Conservation (phyloP, 2,113 vertebrate genomes). For the Lampris megalopsis region DNA sequence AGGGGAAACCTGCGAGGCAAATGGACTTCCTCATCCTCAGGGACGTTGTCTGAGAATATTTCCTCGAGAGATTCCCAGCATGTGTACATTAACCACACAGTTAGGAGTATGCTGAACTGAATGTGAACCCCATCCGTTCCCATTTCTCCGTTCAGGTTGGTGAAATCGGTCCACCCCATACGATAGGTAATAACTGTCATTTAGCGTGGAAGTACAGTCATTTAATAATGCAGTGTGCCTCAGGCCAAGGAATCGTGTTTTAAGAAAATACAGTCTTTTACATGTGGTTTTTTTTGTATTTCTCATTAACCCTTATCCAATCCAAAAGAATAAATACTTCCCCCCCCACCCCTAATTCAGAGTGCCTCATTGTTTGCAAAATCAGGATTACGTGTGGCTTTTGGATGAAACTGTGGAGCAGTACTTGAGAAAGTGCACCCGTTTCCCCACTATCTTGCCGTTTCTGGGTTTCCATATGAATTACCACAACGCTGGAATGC, state of each 20-base stretch:
- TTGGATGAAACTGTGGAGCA: slow-evolving; percentile 28
- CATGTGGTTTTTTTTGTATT: slow-evolving; percentile 19
- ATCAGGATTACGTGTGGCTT: slow-evolving; percentile 40
- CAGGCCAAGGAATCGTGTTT: slow-evolving; percentile 21
- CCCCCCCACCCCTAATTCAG: background rate
- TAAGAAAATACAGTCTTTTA: slow-evolving; percentile 39
- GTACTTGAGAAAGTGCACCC: background rate
- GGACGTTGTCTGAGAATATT: slow-evolving; percentile 46
- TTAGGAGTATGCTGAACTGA: slow-evolving; percentile 62
- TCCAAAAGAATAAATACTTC: slow-evolving; percentile 58
- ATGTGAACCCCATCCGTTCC: slow-evolving; percentile 52
- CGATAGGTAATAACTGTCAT: slow-evolving; percentile 38
- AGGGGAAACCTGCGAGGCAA: slow-evolving; percentile 44
- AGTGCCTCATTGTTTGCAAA: slow-evolving; percentile 65
- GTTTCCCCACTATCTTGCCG: slow-evolving; percentile 10
- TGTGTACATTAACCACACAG: slow-evolving; percentile 55
- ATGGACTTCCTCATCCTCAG: slow-evolving; percentile 62
- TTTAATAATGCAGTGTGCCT: slow-evolving; percentile 58
- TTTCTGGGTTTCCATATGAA: slow-evolving; percentile 12
- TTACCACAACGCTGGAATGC: slow-evolving; percentile 34
- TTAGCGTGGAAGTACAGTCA: slow-evolving; percentile 4
- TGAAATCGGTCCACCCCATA: slow-evolving; percentile 29
- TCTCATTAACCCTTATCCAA: slow-evolving; percentile 60
- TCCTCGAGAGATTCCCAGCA: slow-evolving; percentile 25
- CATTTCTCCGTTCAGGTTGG: slow-evolving; percentile 27